Percentiles rank a stretch among this genome's conserved stretches.
phyloP scores from a whole-genome alignment of 2,113 vertebrate genomes.

The Acinonyx jubatus region DNA sequence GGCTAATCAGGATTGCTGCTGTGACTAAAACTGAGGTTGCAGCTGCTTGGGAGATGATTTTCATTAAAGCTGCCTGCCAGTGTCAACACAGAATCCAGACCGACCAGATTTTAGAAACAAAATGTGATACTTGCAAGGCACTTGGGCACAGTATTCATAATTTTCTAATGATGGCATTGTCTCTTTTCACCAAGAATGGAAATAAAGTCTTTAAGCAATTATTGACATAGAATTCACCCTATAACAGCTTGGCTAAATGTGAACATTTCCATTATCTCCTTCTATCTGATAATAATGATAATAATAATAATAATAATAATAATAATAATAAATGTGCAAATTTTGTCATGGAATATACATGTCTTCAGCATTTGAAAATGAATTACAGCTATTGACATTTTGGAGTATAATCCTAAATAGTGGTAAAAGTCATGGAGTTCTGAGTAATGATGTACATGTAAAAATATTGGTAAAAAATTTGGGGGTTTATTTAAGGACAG shows the following conservation, averaged over 20 bases:
- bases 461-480: background rate
- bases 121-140: background rate
- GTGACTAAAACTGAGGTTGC: slow-evolving; percentile 61
- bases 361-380: slow-evolving; percentile 2
- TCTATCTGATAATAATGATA: background rate
- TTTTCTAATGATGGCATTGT: background rate
- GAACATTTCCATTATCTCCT: slow-evolving; percentile 25
- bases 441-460: background rate
- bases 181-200: background rate
- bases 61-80: slow-evolving; percentile 64
- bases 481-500: background rate
- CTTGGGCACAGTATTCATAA: background rate
- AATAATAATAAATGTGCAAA: background rate
- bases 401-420: background rate
- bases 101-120: slow-evolving; percentile 21
- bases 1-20: slow-evolving; percentile 65
- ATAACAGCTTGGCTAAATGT: background rate
- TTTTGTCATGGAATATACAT: background rate
- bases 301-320: background rate
- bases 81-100: slow-evolving; percentile 23
- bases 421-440: background rate
- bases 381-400: background rate
- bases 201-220: slow-evolving; percentile 23
- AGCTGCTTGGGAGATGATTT: slow-evolving; percentile 63
- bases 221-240: background rate